phyloP scores from a whole-genome alignment of 2,113 vertebrate genomes.

The Aspiorhynchus laticeps region DNA sequence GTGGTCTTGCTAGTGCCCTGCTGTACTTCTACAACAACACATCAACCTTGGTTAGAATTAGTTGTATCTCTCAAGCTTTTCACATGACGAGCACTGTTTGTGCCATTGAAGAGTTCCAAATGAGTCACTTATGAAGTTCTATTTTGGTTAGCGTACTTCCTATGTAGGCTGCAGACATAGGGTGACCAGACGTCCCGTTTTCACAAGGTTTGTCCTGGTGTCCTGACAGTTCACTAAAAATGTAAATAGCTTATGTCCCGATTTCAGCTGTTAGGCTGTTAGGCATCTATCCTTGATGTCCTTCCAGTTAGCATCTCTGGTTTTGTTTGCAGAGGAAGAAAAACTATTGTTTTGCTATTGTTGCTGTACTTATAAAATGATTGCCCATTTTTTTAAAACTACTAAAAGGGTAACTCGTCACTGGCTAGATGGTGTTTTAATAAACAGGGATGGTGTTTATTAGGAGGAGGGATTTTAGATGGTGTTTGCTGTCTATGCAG shows the following conservation, averaged over 20 bases:
- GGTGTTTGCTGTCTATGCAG: no score
- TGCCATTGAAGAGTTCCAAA: not conserved
- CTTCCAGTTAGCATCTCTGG: not conserved
- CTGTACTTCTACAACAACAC: not conserved
- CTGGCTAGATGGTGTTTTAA: no score
- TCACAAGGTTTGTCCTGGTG: constrained; percentile 1
- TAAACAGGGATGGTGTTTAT: no score
- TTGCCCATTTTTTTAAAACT: no score
- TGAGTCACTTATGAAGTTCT: not conserved
- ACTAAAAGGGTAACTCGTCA: no score
- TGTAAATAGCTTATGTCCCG: not conserved
- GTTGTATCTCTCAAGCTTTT: not conserved
- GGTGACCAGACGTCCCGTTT: not conserved
- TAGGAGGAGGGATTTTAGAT: no score
- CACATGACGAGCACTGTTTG: not conserved
- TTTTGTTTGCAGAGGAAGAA: not conserved
- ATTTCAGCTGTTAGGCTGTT: not conserved
- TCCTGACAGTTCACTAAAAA: not conserved
- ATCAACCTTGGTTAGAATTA: not conserved
- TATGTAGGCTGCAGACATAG: not conserved
- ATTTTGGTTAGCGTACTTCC: not conserved
- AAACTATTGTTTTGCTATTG: not conserved
- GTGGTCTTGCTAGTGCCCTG: no score
- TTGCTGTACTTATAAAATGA: not conserved
- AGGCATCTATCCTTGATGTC: not conserved